A percentile compares a stretch with the other conserved stretches of the same genome.
These are phyloP conservation scores for Cotesia congregata DNA, from an alignment of 2,888 invertebrate species.

Conservation along the genomic window DNA sequence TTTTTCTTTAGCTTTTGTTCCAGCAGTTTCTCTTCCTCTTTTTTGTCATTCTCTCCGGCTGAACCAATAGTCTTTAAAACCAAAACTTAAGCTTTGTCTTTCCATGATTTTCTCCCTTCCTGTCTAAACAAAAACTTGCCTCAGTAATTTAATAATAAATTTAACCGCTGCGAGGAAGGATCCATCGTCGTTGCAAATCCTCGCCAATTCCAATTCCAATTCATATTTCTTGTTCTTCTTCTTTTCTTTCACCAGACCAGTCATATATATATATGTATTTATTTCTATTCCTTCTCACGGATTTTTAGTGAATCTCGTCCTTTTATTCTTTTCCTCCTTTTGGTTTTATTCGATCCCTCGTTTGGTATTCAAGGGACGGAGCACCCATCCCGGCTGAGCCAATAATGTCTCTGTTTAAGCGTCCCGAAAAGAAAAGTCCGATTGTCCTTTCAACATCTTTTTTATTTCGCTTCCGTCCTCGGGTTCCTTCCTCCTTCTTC, in stretches of 20 bases:
- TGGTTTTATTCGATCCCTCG: not conserved
- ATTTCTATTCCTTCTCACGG: constrained; percentile 14
- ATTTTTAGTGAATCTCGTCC: constrained; percentile 13
- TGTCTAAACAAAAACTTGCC: constrained; percentile 37
- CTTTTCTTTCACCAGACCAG: too few species aligned
- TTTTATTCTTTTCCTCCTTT: constrained; percentile 12
- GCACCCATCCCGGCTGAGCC: constrained; percentile 32
- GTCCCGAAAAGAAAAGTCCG: constrained; percentile 33
- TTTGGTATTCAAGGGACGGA: constrained; percentile 39
- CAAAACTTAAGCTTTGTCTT: constrained; percentile 39
- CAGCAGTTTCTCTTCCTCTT: not conserved
- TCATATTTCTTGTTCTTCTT: not conserved
- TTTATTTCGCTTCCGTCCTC: not conserved
- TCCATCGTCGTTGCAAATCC: not conserved
- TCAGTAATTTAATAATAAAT: constrained; percentile 36
- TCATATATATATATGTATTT: too few species aligned
- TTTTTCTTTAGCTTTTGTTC: not conserved
- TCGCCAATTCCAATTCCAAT: not conserved
- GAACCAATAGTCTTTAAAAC: constrained; percentile 43
- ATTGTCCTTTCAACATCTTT: constrained; percentile 31
- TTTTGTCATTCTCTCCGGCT: constrained; percentile 19
- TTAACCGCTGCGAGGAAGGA: not conserved
- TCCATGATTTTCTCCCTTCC: constrained; percentile 35
- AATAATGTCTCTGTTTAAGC: constrained; percentile 45
- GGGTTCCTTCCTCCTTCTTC: not conserved